Conservation (phyloP, 2,113 vertebrate genomes). For the Pseudorasbora parva region DNA sequence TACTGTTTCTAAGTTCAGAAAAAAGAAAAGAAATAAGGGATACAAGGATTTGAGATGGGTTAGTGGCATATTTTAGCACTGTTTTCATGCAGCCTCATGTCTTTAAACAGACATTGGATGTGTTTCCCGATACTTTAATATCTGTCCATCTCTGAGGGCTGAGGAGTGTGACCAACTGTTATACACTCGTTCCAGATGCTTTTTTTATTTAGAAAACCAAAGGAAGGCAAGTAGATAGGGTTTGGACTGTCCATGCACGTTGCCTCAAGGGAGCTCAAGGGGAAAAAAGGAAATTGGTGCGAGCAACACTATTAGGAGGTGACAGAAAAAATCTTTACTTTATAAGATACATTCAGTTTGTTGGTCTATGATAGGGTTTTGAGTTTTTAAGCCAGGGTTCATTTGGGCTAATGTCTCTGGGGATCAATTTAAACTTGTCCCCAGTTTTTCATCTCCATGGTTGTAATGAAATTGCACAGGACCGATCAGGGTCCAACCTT, state of each 20-base stretch:
- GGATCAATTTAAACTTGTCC: constrained; percentile 24
- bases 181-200: neutral
- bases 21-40: neutral
- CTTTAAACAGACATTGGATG: neutral
- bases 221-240: neutral
- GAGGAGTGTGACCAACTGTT: neutral
- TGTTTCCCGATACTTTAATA: neutral
- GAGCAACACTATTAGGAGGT: constrained; percentile 29
- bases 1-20: too few relatives aligned
- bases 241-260: neutral
- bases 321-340: constrained; percentile 26
- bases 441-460: constrained; percentile 23
- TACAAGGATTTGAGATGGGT: neutral
- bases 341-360: neutral
- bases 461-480: constrained; percentile 38
- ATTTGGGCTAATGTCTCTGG: constrained; percentile 29
- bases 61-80: neutral
- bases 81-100: neutral
- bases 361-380: neutral
- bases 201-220: neutral
- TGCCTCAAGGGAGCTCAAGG: neutral
- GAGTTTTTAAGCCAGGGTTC: neutral
- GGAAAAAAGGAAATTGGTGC: constrained; percentile 6
- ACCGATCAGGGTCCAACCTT: constrained; percentile 11
- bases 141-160: neutral